Evolutionary conservation across 2,888 invertebrate species (phyloP), one percentile per base, ranked within the genome.

Genomic region (Anoplius nigerrimus): DNA sequence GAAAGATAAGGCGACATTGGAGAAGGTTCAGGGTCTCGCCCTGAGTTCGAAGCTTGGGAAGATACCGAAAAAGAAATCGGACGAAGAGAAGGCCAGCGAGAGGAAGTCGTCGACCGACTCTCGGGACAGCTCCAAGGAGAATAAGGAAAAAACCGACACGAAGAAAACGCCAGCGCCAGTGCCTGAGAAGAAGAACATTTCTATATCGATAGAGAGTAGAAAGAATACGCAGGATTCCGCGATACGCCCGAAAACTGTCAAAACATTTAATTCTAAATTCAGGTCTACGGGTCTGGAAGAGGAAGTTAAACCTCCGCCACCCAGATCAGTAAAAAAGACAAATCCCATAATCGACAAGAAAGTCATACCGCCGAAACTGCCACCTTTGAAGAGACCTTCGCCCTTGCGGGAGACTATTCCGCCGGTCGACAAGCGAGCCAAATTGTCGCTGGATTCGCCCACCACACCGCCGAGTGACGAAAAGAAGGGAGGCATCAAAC

Each of bases 271-370:
- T 89, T 95, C 96, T 0, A 97, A 96, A 90, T 97, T 97, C 90
- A 92, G 98, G 76, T 96, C 96, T 58, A 97, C 97, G 82, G 97
- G 97, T 45, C 89, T 97, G 62, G 95, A 95, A 85, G 97, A 97
- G 88, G 96, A 95, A 90, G 92, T 93, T 0, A 95, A 95, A 83
- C 95, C 95, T n/a, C 95, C 97, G 15, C 94, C 95, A 1, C 94
- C 95, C 2, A 91, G 95, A 65, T 92, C 93, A 59, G 88, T 92
- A 1, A 92, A 94, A 82, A 93, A 92, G 85, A 91, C 93, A 73
- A 78, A 87, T 5, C 75, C 88, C 64, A 57, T 76, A 11, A 66
- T 79, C 46, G 57, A 74, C 2, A 87, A 88, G 62, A 89, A 88
- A 62, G 83, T 86, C 71, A 71, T 86, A 43, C 66, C 83, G 6